Evolutionary conservation across 2,888 invertebrate species (phyloP).

Genomic region (Slavum lentiscoides): DNA sequence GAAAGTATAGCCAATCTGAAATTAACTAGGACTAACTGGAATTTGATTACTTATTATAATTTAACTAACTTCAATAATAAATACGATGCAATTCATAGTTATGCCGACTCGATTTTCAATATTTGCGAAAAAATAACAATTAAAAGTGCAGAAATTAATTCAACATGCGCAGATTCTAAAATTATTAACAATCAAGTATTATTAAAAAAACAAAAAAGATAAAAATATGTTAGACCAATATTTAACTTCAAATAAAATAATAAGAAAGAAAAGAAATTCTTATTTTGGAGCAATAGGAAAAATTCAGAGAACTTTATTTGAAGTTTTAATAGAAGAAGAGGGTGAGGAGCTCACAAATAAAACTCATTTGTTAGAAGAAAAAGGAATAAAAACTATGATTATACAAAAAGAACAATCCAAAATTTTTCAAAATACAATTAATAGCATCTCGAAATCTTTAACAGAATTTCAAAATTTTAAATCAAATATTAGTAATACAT

Average conservation of each 20-base stretch:
- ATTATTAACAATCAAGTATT: neutral
- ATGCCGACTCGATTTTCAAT: neutral
- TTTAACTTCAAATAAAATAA: neutral
- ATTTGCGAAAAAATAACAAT: neutral
- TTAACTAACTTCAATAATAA: slow-evolving; percentile 2
- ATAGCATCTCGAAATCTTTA: too few species aligned
- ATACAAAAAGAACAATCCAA: too few species aligned
- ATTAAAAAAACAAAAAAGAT: neutral
- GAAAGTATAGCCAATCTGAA: too few species aligned
- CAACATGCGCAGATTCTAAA: neutral
- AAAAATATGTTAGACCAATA: slow-evolving; percentile 1
- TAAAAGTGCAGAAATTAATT: neutral
- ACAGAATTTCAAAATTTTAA: too few species aligned
- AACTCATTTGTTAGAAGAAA: too few species aligned
- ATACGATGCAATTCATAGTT: neutral
- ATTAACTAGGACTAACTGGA: too few species aligned
- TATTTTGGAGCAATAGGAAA: neutral
- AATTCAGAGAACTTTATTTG: too few species aligned
- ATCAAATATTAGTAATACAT: too few species aligned
- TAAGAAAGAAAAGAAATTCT: neutral
- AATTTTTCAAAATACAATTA: too few species aligned
- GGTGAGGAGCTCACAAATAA: too few species aligned
- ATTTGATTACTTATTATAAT: too few species aligned
- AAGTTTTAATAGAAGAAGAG: neutral
- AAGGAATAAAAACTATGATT: too few species aligned